Evolutionary conservation across 2,113 vertebrate species (phyloP).

Genomic region (Rhinoptilus africanus): DNA sequence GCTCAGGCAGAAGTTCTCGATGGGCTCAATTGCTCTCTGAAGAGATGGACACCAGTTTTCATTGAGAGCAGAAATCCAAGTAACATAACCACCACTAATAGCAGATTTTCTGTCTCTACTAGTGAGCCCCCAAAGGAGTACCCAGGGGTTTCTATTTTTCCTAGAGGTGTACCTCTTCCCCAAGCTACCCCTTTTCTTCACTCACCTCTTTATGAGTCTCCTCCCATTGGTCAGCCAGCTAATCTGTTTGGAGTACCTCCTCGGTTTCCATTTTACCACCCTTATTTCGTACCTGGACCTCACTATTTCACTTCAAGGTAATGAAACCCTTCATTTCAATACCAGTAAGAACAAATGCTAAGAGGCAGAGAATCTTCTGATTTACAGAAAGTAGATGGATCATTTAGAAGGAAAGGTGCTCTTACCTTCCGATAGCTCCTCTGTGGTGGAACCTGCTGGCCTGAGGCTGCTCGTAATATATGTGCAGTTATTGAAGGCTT

Average conservation of each 20-base stretch:
- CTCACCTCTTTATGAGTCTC: slow-evolving; percentile 45
- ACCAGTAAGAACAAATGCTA: neutral
- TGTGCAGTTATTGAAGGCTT: neutral
- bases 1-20: slow-evolving; percentile 44
- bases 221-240: slow-evolving; percentile 49
- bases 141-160: slow-evolving; percentile 56
- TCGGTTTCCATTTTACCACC: slow-evolving; percentile 65
- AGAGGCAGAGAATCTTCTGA: neutral
- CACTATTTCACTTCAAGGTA: slow-evolving; percentile 79
- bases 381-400: neutral
- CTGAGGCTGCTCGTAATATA: neutral
- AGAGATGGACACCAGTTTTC: slow-evolving; percentile 54
- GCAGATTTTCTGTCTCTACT: slow-evolving; percentile 51
- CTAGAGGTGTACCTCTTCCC: slow-evolving; percentile 61
- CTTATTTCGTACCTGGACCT: slow-evolving; percentile 73
- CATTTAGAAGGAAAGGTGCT: neutral
- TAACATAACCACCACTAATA: slow-evolving; percentile 38
- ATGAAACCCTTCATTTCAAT: neutral
- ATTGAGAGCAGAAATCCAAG: slow-evolving; percentile 53
- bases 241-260: slow-evolving; percentile 59
- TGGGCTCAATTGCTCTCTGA: slow-evolving; percentile 53
- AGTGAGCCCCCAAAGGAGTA: slow-evolving; percentile 62
- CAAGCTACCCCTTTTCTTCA: slow-evolving; percentile 57
- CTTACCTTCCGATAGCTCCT: neutral
- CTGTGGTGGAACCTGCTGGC: neutral